Conservation (phyloP, 2,113 vertebrate genomes). For the Macaca nemestrina region DNA sequence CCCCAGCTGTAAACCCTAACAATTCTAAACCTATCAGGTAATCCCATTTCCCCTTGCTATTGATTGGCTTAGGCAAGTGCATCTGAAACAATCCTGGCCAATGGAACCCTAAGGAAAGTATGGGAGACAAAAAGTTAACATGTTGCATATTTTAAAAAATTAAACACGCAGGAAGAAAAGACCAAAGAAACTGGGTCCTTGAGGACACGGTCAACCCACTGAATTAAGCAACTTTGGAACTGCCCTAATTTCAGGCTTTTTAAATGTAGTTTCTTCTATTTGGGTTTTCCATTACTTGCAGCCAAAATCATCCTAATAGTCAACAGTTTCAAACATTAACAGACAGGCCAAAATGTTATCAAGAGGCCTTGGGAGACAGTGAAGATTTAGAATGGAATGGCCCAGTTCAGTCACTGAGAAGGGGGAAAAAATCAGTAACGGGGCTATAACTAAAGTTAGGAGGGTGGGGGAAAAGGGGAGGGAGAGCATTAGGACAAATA, state of each 20-base stretch:
- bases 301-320: neutral
- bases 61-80: neutral
- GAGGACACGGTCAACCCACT: neutral
- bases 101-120: too few species aligned
- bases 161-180: neutral
- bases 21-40: neutral
- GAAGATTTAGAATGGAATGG: neutral
- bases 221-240: neutral
- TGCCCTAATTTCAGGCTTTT: neutral
- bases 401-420: neutral
- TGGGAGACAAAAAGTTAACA: neutral
- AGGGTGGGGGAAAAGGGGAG: too few species aligned
- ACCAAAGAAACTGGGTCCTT: neutral
- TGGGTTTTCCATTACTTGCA: neutral
- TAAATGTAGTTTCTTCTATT: neutral
- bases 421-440: neutral
- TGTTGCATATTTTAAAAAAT: neutral
- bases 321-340: neutral
- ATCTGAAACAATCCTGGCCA: neutral
- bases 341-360: neutral
- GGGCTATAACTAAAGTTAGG: neutral
- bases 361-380: neutral
- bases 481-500: too few species aligned
- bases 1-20: neutral
- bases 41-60: neutral